Base-by-base conservation (phyloP, 2,113 vertebrate genomes). In the Upupa epops region DNA sequence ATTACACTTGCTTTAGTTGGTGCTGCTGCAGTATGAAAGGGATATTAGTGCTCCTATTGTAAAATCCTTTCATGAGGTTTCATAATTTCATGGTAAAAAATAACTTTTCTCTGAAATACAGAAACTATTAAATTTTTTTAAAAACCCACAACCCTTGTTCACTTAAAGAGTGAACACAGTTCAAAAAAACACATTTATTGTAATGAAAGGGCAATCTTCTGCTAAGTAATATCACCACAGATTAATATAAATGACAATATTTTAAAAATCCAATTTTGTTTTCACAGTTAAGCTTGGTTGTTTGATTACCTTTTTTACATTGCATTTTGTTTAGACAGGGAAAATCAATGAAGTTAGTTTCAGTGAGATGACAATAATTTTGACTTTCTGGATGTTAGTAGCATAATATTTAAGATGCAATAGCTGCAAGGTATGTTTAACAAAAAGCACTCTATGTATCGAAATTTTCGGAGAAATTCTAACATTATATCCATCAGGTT, bases 181-280 rank as follows among this genome's bases (percentile, higher is more conserved):
- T 56, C 84, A 77, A 83, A 69, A 81, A 93, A 93, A 17, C 26
- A 42, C 56, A 69, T 81, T 90, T 96, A 51, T 73, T 78, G 46
- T 93, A 92, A 90, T 84, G 77, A 89, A 87, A 79, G 76, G 74
- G 59, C 77, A 90, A 84, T 86, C 83, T 93, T 91, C 78, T 73
- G 70, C 89, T 88, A 73, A 75, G 74, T 78, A 74, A 69, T 75
- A 80, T 69, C 69, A 93, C 32, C 48, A 68, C 45, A 28, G 55
- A 88, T 95, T 95, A 91, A 95, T 94, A 93, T 95, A 95, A 93
- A 83, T 88, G 86, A 78, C 83, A 75, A 65, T 68, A 69, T 95
- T 96, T 95, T 75, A 59, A 93, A 92, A 94, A 89, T 92, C 77
- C 83, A 87, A 78, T 95, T 96, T 92, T 89, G 70, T 73, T 83